Evolutionary conservation across 2,797 vertebrate species (phyloP), one percentile per base, ranked within the genome.

Genomic region (Centroberyx gerrardi): DNA sequence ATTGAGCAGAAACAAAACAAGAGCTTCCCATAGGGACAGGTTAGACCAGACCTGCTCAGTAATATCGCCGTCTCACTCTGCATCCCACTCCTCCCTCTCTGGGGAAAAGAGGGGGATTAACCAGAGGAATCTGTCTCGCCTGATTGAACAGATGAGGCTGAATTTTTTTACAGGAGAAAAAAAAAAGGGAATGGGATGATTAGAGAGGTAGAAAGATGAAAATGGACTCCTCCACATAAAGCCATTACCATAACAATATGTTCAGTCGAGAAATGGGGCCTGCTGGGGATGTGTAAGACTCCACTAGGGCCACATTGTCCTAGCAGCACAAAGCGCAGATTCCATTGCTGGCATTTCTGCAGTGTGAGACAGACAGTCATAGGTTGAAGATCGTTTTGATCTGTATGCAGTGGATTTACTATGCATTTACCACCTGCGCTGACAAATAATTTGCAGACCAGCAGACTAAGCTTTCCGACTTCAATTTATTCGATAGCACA

Each of bases 201-300:
- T 77, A 81, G 63, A 87, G 85, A 79, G 55, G 74, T 74, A 70
- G 82, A 71, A 82, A 85, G 69, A 85, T 89, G 85, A 85, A 79
- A 84, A 90, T 87, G 74, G 75, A 86, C 62, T 78, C 68, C 58
- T 76, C 78, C 78, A 60, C 81, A 69, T 78, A 64, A 77, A 81
- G 15, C 33, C 54, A 85, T 90, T 90, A 89, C 70, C 87, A 86
- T 87, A 81, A 89, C 88, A 87, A 91, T 86, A 76, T 82, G 69
- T 77, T 74, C 68, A 22, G 27, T 5, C 0, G 68, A 83, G 66
- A 69, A 79, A 78, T 65, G 56, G 48, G 46, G 44, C 76, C 82
- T 87, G 52, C 70, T 74, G 75, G 81, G 80, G 62, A 72, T 36
- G 55, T 51, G 31, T 55, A 1, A 72, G 33, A 68, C 71, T 63